phyloP scores from a whole-genome alignment of 2,888 invertebrate species.

The Pristionchus arcanus region DNA sequence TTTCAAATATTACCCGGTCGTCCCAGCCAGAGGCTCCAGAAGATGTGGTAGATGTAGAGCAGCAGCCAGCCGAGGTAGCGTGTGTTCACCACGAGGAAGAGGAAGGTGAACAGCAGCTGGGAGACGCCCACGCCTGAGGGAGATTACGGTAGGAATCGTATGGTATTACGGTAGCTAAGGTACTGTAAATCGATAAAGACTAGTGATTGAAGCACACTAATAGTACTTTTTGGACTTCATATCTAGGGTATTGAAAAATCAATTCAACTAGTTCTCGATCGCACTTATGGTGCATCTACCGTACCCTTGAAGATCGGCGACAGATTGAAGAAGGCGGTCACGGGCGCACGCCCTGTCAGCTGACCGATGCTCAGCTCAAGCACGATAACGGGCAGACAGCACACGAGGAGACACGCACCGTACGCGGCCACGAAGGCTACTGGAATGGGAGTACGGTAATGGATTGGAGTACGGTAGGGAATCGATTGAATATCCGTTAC shows the following conservation, averaged over 20 bases:
- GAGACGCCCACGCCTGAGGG: constrained; percentile 77
- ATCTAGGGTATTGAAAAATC: too few relatives aligned
- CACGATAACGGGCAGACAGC: constrained; percentile 75
- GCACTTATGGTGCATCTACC: background rate
- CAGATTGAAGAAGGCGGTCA: constrained; percentile 77
- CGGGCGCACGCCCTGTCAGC: constrained; percentile 77
- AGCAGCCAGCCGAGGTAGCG: constrained; percentile 73
- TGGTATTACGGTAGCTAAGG: background rate
- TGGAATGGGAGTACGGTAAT: constrained; percentile 60
- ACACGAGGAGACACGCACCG: constrained; percentile 68
- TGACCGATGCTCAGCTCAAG: constrained; percentile 78
- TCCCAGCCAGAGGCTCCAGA: constrained; percentile 72
- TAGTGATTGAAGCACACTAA: too few relatives aligned
- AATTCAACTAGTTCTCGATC: background rate
- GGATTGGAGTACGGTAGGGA: constrained; percentile 53
- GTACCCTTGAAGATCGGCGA: constrained; percentile 78
- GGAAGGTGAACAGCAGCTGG: constrained; percentile 71
- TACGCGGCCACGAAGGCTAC: constrained; percentile 78
- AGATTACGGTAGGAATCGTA: background rate
- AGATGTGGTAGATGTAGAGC: constrained; percentile 74
- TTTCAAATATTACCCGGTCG: constrained; percentile 55
- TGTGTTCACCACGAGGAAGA: constrained; percentile 73
- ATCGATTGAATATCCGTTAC: too few relatives aligned
- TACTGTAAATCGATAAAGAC: too few relatives aligned
- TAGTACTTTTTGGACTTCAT: too few relatives aligned